Percentiles rank a stretch among this genome's conserved stretches.
These are phyloP conservation scores for Drosophila santomea DNA, from an alignment of 1,140 invertebrate genomes.

Conservation along the genomic window DNA sequence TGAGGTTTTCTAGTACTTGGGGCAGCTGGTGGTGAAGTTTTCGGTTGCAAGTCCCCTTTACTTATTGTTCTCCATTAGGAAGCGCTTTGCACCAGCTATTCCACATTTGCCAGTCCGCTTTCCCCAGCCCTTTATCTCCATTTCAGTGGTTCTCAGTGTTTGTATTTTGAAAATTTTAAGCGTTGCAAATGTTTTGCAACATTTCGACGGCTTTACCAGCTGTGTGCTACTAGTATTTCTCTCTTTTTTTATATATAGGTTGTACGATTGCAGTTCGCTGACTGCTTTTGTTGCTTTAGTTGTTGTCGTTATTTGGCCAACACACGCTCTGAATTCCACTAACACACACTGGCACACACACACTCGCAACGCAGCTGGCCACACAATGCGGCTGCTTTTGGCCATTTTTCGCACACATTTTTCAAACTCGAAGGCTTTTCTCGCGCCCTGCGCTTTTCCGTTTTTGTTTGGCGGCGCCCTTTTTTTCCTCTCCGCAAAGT, in stretches of 20 bases:
- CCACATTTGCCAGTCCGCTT: too few species aligned
- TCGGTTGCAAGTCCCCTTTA: constrained; percentile 27
- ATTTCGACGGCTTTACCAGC: constrained; percentile 44
- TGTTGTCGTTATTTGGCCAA: constrained; percentile 47
- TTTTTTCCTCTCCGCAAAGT: constrained; percentile 12
- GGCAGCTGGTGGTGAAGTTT: constrained; percentile 30
- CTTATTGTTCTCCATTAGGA: constrained; percentile 50
- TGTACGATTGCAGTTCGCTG: constrained; percentile 17
- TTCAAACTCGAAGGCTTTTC: constrained; percentile 42
- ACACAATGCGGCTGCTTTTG: constrained; percentile 48
- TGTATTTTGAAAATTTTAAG: constrained; percentile 49
- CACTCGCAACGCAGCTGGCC: constrained; percentile 19
- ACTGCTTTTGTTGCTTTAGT: constrained; percentile 2
- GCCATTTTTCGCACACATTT: constrained; percentile 51
- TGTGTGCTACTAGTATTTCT: constrained; percentile 29
- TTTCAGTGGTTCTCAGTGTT: constrained; percentile 16
- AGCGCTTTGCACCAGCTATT: constrained; percentile 15
- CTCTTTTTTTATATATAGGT: constrained; percentile 36
- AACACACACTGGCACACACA: not conserved
- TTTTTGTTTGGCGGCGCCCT: constrained; percentile 1
- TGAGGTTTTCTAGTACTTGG: constrained; percentile 28
- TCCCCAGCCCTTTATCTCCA: not conserved
- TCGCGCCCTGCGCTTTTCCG: constrained; percentile 26
- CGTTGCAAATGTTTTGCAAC: constrained; percentile 52
- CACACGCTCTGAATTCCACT: constrained; percentile 28